Evolutionary conservation across 2,888 invertebrate genomes (phyloP).

Genomic region (Ennomos fuscantarius): DNA sequence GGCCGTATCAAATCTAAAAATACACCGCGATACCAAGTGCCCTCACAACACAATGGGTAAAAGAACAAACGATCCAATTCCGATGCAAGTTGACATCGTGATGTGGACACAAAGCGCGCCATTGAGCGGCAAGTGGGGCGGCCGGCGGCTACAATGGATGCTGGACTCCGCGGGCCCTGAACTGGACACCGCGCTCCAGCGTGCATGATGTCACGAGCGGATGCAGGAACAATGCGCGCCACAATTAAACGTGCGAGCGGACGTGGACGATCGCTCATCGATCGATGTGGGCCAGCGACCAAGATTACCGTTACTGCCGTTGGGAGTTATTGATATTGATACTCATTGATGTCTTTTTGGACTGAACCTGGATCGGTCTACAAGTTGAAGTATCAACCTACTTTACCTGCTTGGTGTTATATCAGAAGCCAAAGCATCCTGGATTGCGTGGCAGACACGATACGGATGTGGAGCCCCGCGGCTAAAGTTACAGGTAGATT

Average conservation of each 20-base stretch:
- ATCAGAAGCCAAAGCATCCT: slow-evolving; percentile 2
- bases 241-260: slow-evolving; percentile 58
- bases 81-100: slow-evolving; percentile 44
- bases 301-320: slow-evolving; percentile 13
- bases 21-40: slow-evolving; percentile 22
- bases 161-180: slow-evolving; percentile 31
- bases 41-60: slow-evolving; percentile 29
- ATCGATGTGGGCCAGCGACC: slow-evolving; percentile 16
- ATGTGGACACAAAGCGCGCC: slow-evolving; percentile 55
- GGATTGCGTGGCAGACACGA: slow-evolving; percentile 4
- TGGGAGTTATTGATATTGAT: slow-evolving; percentile 5
- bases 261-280: slow-evolving; percentile 30
- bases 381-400: no score
- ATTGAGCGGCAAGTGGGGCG: slow-evolving; percentile 63
- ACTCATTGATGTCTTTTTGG: slow-evolving; percentile 5
- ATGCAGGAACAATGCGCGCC: slow-evolving; percentile 64
- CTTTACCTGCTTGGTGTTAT: no score
- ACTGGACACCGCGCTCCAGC: slow-evolving; percentile 13
- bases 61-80: slow-evolving; percentile 44
- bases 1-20: slow-evolving; percentile 25
- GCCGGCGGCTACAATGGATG: slow-evolving; percentile 55
- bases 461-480: not conserved
- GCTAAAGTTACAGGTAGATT: not conserved
- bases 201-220: slow-evolving; percentile 66
- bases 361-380: not conserved